Conservation (phyloP, 2,888 invertebrate species). For the Priocnemis perturbator region DNA sequence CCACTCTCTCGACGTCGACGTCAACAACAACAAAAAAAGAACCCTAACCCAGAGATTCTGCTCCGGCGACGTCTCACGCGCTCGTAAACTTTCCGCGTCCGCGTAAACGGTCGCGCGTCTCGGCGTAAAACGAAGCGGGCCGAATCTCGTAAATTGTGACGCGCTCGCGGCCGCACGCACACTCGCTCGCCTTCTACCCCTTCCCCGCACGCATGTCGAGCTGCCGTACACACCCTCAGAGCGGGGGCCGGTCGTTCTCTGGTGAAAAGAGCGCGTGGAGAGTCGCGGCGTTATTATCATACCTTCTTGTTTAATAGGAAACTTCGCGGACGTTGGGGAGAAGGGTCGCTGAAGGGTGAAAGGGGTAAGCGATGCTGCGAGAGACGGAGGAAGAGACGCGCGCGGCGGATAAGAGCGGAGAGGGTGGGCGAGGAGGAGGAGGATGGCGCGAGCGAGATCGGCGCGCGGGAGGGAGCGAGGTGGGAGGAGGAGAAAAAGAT, state of each 20-base stretch:
- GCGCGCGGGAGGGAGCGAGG: constrained; percentile 6
- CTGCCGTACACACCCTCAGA: background rate
- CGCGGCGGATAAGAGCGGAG: constrained; percentile 21
- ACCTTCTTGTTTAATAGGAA: constrained; percentile 57
- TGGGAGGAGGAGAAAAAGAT: constrained; percentile 34
- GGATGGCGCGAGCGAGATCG: constrained; percentile 29
- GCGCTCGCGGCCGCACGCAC: background rate
- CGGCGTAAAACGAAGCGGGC: background rate
- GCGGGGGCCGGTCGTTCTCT: constrained; percentile 45
- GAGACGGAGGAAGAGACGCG: constrained; percentile 31
- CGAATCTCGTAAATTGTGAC: background rate
- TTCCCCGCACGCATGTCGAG: background rate
- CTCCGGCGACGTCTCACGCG: background rate
- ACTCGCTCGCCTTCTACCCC: too few relatives aligned
- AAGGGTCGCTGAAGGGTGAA: constrained; percentile 50
- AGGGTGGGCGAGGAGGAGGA: constrained; percentile 25
- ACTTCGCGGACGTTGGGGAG: constrained; percentile 46
- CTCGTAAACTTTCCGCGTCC: constrained; percentile 6
- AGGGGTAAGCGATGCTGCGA: constrained; percentile 53
- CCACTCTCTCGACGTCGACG: too few relatives aligned
- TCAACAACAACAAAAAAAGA: too few relatives aligned
- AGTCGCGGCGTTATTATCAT: constrained; percentile 54
- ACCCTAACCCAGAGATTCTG: background rate
- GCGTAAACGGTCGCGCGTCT: background rate
- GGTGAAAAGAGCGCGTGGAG: constrained; percentile 55